Evolutionary conservation across 2,797 vertebrate genomes (phyloP), one percentile per base, ranked within the genome.

Genomic region (Mus spretus): DNA sequence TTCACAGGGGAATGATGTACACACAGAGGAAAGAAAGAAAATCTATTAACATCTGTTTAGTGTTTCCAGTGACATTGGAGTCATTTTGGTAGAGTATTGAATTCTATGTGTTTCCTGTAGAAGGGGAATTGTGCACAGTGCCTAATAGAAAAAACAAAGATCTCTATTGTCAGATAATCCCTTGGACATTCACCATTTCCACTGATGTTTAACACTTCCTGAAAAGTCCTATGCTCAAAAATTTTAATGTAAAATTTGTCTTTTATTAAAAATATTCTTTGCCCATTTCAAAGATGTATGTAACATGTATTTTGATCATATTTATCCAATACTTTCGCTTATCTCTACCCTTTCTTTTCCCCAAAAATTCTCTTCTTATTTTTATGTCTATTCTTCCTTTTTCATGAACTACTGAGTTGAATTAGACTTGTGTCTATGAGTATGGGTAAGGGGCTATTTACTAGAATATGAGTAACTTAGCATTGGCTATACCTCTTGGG

Each of bases 41-140:
- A 75, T 75, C 72, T 87, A 26, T 81, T 85, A 95, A 88, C 86
- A 63, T 50, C 82, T 31, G 22, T 28, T 67, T 53, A 79, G 24
- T 53, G 40, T 83, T 90, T 95, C 65, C 44, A 83, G 20, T 40
- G 61, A 50, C 44, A 47, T 12, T 90, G 65, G 53, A 75, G 87
- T 59, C 20, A 65, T 50, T 91, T 87, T 79, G 31, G 67, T 65
- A 59, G 4, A 72, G 40, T 86, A 83, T 79, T 89, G 90, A 93
- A 67, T 90, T 88, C 3, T 61, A 17, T 81, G 1, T 75, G 0
- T 95, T 97, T 93, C 85, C 59, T 19, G 34, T 19, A 75, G 11
- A 90, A 37, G 50, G 53, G 28, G 40, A 93, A 90, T 72, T 92
- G 19, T 75, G 3, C 13, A 31, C 28, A 34, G 44, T 80, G 44